These are phyloP conservation scores for Nycticryphes semicollaris DNA, from an alignment of 2,113 vertebrate genomes.

Conservation along the genomic window DNA sequence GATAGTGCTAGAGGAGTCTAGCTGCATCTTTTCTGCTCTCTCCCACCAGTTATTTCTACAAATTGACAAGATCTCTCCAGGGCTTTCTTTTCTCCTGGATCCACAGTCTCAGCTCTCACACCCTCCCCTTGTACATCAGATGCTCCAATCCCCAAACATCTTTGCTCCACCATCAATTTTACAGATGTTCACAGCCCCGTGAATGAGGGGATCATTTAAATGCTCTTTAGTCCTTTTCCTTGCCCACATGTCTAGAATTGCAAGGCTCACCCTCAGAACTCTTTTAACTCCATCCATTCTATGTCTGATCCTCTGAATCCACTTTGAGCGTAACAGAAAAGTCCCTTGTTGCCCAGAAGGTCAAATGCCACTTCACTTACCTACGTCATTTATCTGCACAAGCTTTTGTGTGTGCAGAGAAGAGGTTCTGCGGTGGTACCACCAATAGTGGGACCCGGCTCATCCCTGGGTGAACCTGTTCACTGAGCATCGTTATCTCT, in stretches of 20 bases:
- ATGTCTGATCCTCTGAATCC: not conserved
- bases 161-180: not conserved
- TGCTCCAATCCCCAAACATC: not conserved
- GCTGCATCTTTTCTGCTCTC: not conserved
- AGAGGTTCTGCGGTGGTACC: not conserved
- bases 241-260: not conserved
- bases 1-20: not conserved
- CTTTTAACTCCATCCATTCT: not conserved
- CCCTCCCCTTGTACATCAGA: not conserved
- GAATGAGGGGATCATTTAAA: not conserved
- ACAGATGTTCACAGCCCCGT: not conserved
- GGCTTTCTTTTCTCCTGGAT: not conserved
- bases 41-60: not conserved
- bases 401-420: not conserved
- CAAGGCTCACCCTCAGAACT: not conserved
- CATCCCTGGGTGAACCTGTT: not conserved
- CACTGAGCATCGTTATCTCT: not conserved
- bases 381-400: not conserved
- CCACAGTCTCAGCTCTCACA: not conserved
- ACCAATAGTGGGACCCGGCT: not conserved
- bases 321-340: not conserved
- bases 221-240: not conserved
- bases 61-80: not conserved
- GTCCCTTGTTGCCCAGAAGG: not conserved
- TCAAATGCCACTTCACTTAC: not conserved